Evolutionary conservation across 2,888 invertebrate species (phyloP).

Genomic region (Euphydryas editha): DNA sequence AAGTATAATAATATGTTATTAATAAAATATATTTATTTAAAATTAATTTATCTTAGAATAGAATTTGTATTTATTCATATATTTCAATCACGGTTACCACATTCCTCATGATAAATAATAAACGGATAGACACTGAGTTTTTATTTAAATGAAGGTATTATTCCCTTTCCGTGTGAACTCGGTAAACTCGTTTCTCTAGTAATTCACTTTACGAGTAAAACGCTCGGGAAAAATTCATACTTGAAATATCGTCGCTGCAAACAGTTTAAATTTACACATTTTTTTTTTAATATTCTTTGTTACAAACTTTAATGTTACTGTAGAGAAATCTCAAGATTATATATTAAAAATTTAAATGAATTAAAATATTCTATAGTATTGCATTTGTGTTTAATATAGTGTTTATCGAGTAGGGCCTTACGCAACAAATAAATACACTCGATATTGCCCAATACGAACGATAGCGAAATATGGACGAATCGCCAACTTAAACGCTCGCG

Average conservation of each 20-base stretch:
- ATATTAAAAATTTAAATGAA: neutral
- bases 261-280: constrained; percentile 14
- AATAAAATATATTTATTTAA: neutral
- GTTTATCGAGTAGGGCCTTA: no score
- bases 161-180: constrained; percentile 21
- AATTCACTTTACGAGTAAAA: constrained; percentile 27
- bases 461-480: no score
- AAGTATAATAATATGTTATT: no score
- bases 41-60: neutral
- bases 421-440: no score
- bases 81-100: neutral
- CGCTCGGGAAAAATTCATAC: constrained; percentile 30
- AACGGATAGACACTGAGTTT: constrained; percentile 1
- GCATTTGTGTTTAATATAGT: no score
- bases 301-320: constrained; percentile 1
- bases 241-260: constrained; percentile 20
- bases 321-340: constrained; percentile 4
- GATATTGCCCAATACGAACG: no score
- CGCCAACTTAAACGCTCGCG: no score
- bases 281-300: neutral
- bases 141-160: constrained; percentile 26
- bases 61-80: neutral
- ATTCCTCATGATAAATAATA: neutral
- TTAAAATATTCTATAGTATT: no score
- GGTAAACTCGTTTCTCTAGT: constrained; percentile 24